Conservation (phyloP, 2,888 invertebrate genomes). For the Hemithea aestivaria region DNA sequence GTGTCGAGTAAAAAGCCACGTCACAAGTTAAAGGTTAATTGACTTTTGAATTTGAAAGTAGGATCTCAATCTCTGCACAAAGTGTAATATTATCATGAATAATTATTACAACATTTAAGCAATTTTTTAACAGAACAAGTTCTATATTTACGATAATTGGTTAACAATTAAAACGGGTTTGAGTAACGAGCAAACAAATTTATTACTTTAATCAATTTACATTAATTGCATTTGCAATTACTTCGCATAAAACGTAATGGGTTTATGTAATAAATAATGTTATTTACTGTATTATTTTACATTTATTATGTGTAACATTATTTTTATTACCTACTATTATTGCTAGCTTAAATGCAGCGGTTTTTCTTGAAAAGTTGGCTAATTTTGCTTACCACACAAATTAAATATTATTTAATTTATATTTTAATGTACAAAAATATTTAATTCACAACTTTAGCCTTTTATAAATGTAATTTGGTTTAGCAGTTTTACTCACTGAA, state of each 20-base stretch:
- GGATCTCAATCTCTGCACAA: slow-evolving; percentile 9
- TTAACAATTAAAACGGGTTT: slow-evolving; percentile 16
- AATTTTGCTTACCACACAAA: too few species aligned
- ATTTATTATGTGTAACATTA: not conserved
- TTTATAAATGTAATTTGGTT: too few species aligned
- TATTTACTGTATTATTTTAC: not conserved
- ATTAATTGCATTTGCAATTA: slow-evolving; percentile 15
- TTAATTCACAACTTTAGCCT: too few species aligned
- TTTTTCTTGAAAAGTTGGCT: too few species aligned
- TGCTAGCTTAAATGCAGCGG: too few species aligned
- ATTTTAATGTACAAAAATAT: too few species aligned
- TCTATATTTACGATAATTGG: slow-evolving; percentile 13
- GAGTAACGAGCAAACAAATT: slow-evolving; percentile 9
- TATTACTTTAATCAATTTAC: slow-evolving; percentile 15
- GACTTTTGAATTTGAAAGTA: not conserved
- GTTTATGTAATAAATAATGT: too few species aligned
- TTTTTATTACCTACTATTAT: too few species aligned
- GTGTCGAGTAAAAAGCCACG: too few species aligned
- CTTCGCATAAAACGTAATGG: slow-evolving; percentile 13
- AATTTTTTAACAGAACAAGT: slow-evolving; percentile 10
- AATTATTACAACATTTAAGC: not conserved
- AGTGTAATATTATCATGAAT: slow-evolving; percentile 5
- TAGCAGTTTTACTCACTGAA: too few species aligned
- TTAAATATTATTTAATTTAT: too few species aligned
- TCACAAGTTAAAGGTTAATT: too few species aligned